Evolutionary conservation across 2,888 invertebrate genomes (phyloP).

Genomic region (Cheilosia vulpina): DNA sequence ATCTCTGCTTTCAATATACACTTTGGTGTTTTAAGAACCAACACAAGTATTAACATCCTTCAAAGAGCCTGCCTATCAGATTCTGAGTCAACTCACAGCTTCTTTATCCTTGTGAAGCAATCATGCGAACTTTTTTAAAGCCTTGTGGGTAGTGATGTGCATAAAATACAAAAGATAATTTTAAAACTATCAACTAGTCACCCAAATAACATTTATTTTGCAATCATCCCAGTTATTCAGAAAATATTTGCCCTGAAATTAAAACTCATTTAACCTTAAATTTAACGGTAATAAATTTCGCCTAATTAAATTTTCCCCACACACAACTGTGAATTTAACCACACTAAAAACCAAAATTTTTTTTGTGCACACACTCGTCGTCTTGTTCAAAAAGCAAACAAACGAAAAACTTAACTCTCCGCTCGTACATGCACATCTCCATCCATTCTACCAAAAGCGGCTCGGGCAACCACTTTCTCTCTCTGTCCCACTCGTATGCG

Average conservation of each 20-base stretch:
- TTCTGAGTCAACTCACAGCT: too few species aligned
- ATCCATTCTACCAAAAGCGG: slow-evolving; percentile 22
- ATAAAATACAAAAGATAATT: neutral
- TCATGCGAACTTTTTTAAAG: too few species aligned
- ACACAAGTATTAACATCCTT: too few species aligned
- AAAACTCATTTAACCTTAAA: slow-evolving; percentile 63
- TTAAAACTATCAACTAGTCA: neutral
- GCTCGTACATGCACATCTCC: slow-evolving; percentile 22
- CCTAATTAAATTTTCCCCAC: slow-evolving; percentile 53
- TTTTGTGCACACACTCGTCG: slow-evolving; percentile 28
- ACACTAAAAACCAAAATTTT: slow-evolving; percentile 6
- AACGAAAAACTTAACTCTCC: slow-evolving; percentile 4
- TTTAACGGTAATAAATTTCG: slow-evolving; percentile 64
- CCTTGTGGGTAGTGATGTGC: neutral
- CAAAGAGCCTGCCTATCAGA: too few species aligned
- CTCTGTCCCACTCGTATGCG: slow-evolving; percentile 70
- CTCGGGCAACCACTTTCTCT: slow-evolving; percentile 74
- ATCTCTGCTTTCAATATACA: neutral
- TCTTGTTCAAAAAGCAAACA: slow-evolving; percentile 13
- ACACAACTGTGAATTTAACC: slow-evolving; percentile 24
- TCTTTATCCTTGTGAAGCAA: too few species aligned
- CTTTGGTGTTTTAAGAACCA: neutral
- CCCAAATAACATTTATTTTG: neutral
- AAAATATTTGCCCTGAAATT: slow-evolving; percentile 27
- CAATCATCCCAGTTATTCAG: neutral